phyloP scores from a whole-genome alignment of 2,113 vertebrate genomes.

The Galeopterus variegatus region DNA sequence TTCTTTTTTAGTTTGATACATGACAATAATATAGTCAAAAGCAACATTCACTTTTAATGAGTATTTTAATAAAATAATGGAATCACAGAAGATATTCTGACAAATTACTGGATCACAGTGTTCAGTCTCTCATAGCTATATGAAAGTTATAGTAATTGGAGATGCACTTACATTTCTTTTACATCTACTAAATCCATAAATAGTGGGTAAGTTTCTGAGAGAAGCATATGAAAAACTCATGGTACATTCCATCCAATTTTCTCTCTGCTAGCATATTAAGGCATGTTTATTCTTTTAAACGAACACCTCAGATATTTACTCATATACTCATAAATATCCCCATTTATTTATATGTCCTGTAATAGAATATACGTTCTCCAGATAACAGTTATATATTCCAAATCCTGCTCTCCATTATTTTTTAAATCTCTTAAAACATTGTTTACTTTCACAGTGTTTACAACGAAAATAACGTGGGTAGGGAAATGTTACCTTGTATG shows the following conservation, averaged over 20 bases:
- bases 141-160: constrained; percentile 19
- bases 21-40: constrained; percentile 1
- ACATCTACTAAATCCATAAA: constrained; percentile 40
- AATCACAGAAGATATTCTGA: neutral
- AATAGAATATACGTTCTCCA: neutral
- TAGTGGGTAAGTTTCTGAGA: neutral
- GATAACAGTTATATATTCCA: neutral
- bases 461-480: constrained; percentile 37
- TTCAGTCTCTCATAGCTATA: neutral
- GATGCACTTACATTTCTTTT: constrained; percentile 22
- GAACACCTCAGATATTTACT: constrained; percentile 41
- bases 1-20: neutral
- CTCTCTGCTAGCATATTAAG: neutral
- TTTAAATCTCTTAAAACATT: constrained; percentile 3
- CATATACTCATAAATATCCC: neutral
- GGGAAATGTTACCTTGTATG: constrained; percentile 31
- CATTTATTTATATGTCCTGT: neutral
- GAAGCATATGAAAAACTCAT: constrained; percentile 14
- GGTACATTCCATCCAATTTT: neutral
- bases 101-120: neutral
- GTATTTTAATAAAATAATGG: constrained; percentile 25
- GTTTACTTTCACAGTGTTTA: neutral
- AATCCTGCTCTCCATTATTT: neutral
- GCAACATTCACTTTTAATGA: neutral
- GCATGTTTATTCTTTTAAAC: constrained; percentile 13